Evolutionary conservation across 2,888 invertebrate genomes (phyloP), one percentile per base, ranked within the genome.

Genomic region (Cantharis flavilabris): DNA sequence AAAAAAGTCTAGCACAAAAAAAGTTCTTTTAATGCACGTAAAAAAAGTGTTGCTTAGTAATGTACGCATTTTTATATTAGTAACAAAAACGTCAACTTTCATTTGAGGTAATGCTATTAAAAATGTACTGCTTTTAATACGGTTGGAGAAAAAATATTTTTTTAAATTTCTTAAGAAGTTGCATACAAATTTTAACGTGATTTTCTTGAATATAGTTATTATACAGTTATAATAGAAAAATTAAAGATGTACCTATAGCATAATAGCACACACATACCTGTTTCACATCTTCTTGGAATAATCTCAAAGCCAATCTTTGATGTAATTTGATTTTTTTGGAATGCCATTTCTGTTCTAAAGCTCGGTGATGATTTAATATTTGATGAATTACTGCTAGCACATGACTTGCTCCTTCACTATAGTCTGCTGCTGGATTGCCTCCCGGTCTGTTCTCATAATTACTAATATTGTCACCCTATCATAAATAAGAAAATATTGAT

Each of bases 231-330:
- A 16, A 10, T 16, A 3, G 3, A 49, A 72, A 14, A 64, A 28
- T 13, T 70, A 70, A 11, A 75, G 28, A 1, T 30, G 20, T 49
- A 18, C 5, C 1, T 18, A 20, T 20, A 64, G 16, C 26, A 33
- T 3, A 33, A 13, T n/a, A 49, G 5, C 71, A n/a, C 20, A 20
- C 20, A 67, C 83, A 81, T 80, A 95, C 97, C 92, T 98, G 98
- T 88, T 97, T 95, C 70, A 98, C 98, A 88, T 98, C 98, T 88
- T 98, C 98, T 89, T 99, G 98, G 88, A 99, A 99, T 67, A 98
- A 91, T 79, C 95, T 91, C 83, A 99, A 90, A 9, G 98, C 98
- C 62, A 98, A 91, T 81, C 97, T 91, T 89, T 98, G 98, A 88
- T 98, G 98, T 76, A 99, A 90, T 87, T 98, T 96, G 82, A 98